Base-by-base conservation (phyloP, 2,797 vertebrate genomes). In the Nasua narica region DNA sequence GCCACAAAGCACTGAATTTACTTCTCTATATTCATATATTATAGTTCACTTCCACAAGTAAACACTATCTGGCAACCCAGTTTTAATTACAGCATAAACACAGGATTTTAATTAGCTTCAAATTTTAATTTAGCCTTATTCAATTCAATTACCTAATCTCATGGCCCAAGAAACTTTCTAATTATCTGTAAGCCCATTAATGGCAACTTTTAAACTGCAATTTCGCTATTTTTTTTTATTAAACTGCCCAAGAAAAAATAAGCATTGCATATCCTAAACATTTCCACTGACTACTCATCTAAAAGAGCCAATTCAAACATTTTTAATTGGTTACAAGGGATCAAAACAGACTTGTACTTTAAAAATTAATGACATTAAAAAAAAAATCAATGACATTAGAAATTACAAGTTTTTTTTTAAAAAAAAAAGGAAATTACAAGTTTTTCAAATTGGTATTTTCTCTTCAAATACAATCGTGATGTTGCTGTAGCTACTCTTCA, bases 121-220 rank as follows among this genome's bases (percentile, higher is more conserved):
- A 94, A 96, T 97, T 98, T 98, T 98, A 98, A 98, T 98, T 98
- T 98, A 98, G 96, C 78, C 97, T 98, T 96, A 98, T 97, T 98
- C 96, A 92, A 97, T 87, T 98, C 97, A 98, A 98, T 99, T 98
- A 98, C 96, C 97, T 56, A 98, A 94, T 97, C 93, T 97, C 87
- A 94, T 96, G 97, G 98, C 87, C 96, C 97, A 97, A 85, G 12
- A 98, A 98, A 98, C 98, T 97, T 98, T 97, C 85, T 97, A 98
- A 98, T 98, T 98, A 98, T 98, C 96, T 98, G 95, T 97, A 98
- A 97, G 92, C 58, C 97, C 93, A 98, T 98, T 98, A 98, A 98
- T 92, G 92, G 93, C 46, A 91, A 98, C 97, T 96, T 97, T 97
- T 98, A 98, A 98, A 97, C 54, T 93, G 62, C 93, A 98, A 72